Conservation (phyloP, 2,113 vertebrate species). For the Mormyrus lacerda region DNA sequence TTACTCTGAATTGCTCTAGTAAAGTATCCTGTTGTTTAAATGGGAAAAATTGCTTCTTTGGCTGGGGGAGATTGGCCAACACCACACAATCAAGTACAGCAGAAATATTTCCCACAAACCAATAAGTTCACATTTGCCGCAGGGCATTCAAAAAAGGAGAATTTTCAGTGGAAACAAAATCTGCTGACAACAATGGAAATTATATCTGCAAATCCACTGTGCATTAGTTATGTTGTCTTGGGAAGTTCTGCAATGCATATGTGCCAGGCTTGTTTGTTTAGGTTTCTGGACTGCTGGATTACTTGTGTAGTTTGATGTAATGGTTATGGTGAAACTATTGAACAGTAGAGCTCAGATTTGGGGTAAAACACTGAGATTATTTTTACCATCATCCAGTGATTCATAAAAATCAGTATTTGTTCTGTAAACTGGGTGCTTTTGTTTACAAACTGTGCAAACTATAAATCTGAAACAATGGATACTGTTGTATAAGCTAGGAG, state of each 20-base stretch:
- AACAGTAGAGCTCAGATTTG: neutral
- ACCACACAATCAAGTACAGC: neutral
- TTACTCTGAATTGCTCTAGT: neutral
- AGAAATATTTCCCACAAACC: neutral
- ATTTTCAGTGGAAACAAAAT: neutral
- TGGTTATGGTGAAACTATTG: neutral
- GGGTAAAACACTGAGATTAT: neutral
- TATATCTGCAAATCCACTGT: neutral
- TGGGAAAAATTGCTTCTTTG: neutral
- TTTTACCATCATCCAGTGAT: neutral
- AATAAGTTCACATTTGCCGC: neutral
- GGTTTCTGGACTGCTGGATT: neutral
- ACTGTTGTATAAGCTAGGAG: neutral
- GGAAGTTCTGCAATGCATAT: neutral
- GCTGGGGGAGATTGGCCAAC: neutral
- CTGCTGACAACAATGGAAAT: slow-evolving; percentile 1
- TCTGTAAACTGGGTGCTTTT: neutral
- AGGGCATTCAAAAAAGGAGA: neutral
- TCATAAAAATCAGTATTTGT: neutral
- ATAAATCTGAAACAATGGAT: neutral
- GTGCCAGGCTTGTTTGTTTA: neutral
- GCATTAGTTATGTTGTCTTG: neutral
- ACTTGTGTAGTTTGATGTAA: neutral
- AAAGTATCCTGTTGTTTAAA: neutral
- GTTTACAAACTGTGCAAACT: neutral